Percentiles rank a stretch among this genome's conserved stretches.
Evolutionary conservation across 2,113 vertebrate genomes (phyloP).

Genomic region (Nesogale talazaci): DNA sequence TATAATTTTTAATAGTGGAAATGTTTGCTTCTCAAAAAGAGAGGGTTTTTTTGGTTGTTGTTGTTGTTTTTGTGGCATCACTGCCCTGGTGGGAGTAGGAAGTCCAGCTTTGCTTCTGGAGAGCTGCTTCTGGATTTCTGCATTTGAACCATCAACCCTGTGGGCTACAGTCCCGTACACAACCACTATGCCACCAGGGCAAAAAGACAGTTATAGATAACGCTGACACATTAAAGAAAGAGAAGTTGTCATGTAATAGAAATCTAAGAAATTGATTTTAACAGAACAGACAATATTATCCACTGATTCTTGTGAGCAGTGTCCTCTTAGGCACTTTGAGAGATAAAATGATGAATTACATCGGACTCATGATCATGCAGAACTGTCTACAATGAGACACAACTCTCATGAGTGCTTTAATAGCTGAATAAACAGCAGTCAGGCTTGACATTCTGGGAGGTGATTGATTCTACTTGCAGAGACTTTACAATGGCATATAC

Average conservation of each 20-base stretch:
- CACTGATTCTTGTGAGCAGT: constrained; percentile 42
- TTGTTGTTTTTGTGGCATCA: no score
- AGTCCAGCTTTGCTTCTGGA: no score
- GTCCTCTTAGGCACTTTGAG: constrained; percentile 14
- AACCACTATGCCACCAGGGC: no score
- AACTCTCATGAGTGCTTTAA: constrained; percentile 20
- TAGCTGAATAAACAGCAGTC: constrained; percentile 11
- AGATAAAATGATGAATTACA: constrained; percentile 25
- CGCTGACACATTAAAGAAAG: background rate
- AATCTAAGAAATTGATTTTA: constrained; percentile 10
- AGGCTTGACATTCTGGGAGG: background rate
- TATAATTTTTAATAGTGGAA: constrained; percentile 30
- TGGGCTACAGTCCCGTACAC: no score
- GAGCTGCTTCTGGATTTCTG: no score
- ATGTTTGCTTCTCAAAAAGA: constrained; percentile 38
- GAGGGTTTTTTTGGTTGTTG: no score
- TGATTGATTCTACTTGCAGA: background rate
- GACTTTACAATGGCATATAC: background rate
- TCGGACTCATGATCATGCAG: background rate
- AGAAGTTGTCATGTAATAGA: constrained; percentile 45
- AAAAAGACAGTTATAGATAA: background rate
- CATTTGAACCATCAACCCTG: no score
- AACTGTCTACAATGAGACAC: background rate
- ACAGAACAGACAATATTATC: constrained; percentile 1
- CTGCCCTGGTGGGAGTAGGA: no score